Evolutionary conservation across 2,888 invertebrate genomes (phyloP).

Genomic region (Andrena bucephala): DNA sequence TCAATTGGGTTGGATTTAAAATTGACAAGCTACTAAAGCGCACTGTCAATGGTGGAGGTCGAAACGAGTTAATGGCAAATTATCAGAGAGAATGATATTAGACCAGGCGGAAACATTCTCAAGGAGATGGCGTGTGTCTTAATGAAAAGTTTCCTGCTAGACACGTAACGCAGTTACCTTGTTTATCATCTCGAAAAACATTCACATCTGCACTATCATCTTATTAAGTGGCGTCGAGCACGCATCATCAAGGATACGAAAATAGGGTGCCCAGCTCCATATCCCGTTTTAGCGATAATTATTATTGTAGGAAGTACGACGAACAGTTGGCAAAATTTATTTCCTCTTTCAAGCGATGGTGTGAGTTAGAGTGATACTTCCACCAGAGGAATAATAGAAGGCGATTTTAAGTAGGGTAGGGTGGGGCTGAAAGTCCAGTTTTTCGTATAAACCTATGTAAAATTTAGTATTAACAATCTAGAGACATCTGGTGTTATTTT

Average conservation of each 20-base stretch:
- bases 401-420: no score
- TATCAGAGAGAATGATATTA: neutral
- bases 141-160: neutral
- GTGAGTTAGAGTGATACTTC: no score
- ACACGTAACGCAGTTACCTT: neutral
- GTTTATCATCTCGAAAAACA: slow-evolving; percentile 40
- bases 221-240: slow-evolving; percentile 45
- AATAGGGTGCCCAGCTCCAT: neutral
- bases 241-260: slow-evolving; percentile 6
- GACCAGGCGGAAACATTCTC: neutral
- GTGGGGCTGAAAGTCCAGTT: no score
- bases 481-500: no score
- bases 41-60: neutral
- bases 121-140: no score
- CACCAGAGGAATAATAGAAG: no score
- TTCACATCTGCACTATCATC: slow-evolving; percentile 26
- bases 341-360: no score
- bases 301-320: no score
- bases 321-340: no score
- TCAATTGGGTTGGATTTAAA: neutral
- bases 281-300: no score
- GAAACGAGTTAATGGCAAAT: neutral
- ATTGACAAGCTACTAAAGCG: neutral
- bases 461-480: no score
- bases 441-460: no score